These are phyloP conservation scores for Strix aluco DNA, from an alignment of 2,113 vertebrate genomes.

Conservation along the genomic window DNA sequence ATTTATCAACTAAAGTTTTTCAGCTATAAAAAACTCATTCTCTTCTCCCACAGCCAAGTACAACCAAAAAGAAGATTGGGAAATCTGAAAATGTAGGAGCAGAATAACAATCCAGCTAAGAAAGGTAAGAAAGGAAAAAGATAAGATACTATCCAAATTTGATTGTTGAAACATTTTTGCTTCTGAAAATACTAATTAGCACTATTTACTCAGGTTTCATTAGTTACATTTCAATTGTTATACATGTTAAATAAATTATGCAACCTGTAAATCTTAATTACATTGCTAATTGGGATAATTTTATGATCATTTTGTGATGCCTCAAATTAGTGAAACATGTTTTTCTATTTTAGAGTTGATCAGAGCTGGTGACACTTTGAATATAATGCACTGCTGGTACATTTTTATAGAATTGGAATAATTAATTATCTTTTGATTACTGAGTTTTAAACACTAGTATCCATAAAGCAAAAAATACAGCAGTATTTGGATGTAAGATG, in stretches of 20 bases:
- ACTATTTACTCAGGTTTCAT: not conserved
- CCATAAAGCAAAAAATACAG: not conserved
- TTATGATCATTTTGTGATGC: not conserved
- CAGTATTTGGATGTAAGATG: not conserved
- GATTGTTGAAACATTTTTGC: not conserved
- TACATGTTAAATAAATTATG: not conserved
- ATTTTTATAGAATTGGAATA: not conserved
- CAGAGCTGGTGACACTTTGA: not conserved
- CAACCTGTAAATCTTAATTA: not conserved
- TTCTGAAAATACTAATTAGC: not conserved
- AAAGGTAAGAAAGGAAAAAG: not conserved
- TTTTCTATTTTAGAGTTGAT: not conserved
- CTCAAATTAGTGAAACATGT: not conserved
- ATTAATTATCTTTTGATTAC: not conserved
- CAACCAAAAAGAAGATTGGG: not conserved
- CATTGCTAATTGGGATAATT: not conserved
- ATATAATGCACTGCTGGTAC: not conserved
- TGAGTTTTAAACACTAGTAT: not conserved
- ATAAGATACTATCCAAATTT: not conserved
- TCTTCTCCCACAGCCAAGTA: not conserved
- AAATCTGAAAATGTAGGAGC: not conserved
- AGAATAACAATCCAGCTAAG: not conserved
- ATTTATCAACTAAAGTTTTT: not conserved
- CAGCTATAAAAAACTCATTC: not conserved
- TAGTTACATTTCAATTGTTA: not conserved